Conservation (phyloP, 1,140 invertebrate species). For the Macrobrachium rosenbergii region DNA sequence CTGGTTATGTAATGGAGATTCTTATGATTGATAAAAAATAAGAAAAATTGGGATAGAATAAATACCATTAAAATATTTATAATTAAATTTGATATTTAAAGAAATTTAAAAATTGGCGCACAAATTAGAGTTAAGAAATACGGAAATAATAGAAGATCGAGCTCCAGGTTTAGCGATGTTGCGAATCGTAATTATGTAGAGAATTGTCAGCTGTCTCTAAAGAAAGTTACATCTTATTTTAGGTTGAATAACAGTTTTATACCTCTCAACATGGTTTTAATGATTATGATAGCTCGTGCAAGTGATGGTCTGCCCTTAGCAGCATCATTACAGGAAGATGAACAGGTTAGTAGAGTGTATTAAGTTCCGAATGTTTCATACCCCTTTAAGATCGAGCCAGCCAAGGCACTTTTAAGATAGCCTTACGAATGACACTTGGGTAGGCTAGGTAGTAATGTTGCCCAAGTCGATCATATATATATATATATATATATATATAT, state of each 20-base stretch:
- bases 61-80: neutral
- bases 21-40: neutral
- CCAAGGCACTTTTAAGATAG: no score
- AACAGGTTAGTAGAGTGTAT: constrained; percentile 80
- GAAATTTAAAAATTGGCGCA: neutral
- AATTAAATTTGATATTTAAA: neutral
- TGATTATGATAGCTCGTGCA: constrained; percentile 97
- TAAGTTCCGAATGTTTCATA: no score
- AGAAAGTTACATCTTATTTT: neutral
- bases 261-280: constrained; percentile 84
- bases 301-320: constrained; percentile 95
- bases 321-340: constrained; percentile 98
- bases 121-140: no score
- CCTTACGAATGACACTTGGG: no score
- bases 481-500: no score
- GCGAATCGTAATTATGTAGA: no score
- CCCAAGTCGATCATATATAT: no score
- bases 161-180: no score
- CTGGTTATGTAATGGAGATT: neutral
- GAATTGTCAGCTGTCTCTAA: neutral
- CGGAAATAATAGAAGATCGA: no score
- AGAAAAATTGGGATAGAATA: neutral
- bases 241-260: neutral
- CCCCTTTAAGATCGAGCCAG: no score
- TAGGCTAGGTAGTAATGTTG: no score